Evolutionary conservation across 2,797 vertebrate genomes (phyloP).

Genomic region (Lepidocolaptes lacrymiger): DNA sequence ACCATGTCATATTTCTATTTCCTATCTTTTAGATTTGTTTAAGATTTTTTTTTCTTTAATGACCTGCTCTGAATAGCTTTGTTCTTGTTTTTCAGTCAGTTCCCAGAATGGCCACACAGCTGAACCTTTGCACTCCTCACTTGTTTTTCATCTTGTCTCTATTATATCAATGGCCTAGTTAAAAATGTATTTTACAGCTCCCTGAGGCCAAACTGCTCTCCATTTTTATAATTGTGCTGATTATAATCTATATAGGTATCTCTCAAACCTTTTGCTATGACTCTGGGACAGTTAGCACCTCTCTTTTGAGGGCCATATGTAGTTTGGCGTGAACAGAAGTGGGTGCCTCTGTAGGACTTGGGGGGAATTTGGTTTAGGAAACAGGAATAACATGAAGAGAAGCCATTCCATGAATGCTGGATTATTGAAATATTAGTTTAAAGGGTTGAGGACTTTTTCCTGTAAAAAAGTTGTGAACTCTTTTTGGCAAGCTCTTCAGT

Average conservation of each 20-base stretch:
- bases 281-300: background rate
- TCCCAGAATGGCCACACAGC: constrained; percentile 36
- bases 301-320: background rate
- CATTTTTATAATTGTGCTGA: constrained; percentile 16
- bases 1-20: constrained; percentile 43
- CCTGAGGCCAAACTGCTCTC: background rate
- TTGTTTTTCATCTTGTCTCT: constrained; percentile 49
- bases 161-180: constrained; percentile 19
- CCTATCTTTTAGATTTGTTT: background rate
- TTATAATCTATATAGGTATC: background rate
- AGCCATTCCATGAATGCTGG: background rate
- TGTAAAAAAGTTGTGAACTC: background rate
- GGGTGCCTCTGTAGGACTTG: background rate
- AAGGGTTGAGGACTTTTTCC: background rate
- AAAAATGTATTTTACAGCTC: constrained; percentile 24
- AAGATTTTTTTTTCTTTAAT: background rate
- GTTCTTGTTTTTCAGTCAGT: constrained; percentile 38
- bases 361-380: background rate
- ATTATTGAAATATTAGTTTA: background rate
- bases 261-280: background rate
- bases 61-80: constrained; percentile 35
- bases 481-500: background rate
- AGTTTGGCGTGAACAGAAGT: background rate
- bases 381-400: background rate
- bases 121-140: constrained; percentile 7